Conservation (phyloP, 2,888 invertebrate species). For the Sinopyrophorus schimmeli region DNA sequence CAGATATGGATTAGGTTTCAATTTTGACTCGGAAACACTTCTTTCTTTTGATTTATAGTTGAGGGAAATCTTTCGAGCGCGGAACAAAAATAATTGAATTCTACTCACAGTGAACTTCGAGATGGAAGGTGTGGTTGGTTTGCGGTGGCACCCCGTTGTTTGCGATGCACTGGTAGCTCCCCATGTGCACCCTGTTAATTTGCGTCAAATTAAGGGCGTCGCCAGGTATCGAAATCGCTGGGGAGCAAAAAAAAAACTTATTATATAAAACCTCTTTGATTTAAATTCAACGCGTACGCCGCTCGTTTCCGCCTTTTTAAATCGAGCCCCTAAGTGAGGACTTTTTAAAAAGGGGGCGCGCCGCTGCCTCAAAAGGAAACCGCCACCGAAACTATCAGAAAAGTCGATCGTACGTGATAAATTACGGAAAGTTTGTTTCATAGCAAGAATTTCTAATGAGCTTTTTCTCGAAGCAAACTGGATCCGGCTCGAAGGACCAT, state of each 20-base stretch:
- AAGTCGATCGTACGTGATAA: conserved; percentile 14
- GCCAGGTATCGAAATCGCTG: conserved; percentile 75
- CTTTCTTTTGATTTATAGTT: conserved; percentile 4
- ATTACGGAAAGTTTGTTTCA: conserved; percentile 16
- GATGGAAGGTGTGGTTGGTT: conserved; percentile 75
- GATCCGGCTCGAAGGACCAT: conserved; percentile 5
- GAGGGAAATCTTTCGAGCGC: no score
- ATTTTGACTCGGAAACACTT: conserved; percentile 10
- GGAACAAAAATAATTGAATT: conserved; percentile 7
- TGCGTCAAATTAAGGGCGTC: conserved; percentile 76
- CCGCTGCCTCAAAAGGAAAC: conserved; percentile 1
- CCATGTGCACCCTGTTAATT: conserved; percentile 75
- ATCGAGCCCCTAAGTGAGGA: no score
- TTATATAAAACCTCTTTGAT: no score
- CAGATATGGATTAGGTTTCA: conserved; percentile 12
- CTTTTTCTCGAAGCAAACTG: not conserved
- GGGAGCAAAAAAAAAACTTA: conserved; percentile 10
- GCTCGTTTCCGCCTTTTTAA: no score
- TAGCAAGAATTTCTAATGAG: conserved; percentile 14
- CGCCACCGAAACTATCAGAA: conserved; percentile 2
- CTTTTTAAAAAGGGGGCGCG: no score
- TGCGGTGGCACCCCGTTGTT: conserved; percentile 86
- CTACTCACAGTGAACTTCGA: conserved; percentile 92
- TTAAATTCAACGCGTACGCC: no score
- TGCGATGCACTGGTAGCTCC: conserved; percentile 75